Evolutionary conservation across 2,888 invertebrate genomes (phyloP), one percentile per base, ranked within the genome.

Genomic region (Trachelus tabidus): DNA sequence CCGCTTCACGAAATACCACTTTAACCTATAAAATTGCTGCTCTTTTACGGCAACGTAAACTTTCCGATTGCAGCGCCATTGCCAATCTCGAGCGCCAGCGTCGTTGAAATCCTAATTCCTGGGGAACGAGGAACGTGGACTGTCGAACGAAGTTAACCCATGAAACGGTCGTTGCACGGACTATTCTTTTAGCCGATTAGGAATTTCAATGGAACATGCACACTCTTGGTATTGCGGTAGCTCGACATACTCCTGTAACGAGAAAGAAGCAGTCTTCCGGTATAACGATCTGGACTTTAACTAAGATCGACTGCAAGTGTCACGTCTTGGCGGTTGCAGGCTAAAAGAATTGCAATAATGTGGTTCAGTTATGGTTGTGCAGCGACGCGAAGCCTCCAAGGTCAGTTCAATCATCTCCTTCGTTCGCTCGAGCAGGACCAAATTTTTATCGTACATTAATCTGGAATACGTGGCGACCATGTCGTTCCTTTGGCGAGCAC

Each of bases 381-480:
- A 84, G 77, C 79, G 82, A 81, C 84, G 85, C 80, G 81, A 84
- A 84, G 79, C 83, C 77, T 77, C 81, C 88, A 87, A 88, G 88
- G 88, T 89, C 87, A 86, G 76, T 79, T 84, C 85, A 86, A 89
- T 89, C 86, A 87, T 89, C 87, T 85, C 83, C 83, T 82, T 85
- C 83, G 82, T 82, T 81, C 83, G 82, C 76, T 85, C 82, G 84
- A 83, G 83, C 84, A 85, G 82, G 81, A 85, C 85, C 83, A 83
- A 87, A 84, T 81, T 83, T 85, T 83, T 82, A 77, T 77, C 23
- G 23, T 56, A 56, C 56, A 76, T 79, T 73, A 40, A 73, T 71
- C 40, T 56, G 79, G 80, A 79, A 78, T 82, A 79, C 77, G 76
- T 73, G 81, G 69, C 68, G 78, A 78, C 78, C 74, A 34, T 37